Evolutionary conservation across 2,888 invertebrate species (phyloP).

Genomic region (Tetropium fuscum): DNA sequence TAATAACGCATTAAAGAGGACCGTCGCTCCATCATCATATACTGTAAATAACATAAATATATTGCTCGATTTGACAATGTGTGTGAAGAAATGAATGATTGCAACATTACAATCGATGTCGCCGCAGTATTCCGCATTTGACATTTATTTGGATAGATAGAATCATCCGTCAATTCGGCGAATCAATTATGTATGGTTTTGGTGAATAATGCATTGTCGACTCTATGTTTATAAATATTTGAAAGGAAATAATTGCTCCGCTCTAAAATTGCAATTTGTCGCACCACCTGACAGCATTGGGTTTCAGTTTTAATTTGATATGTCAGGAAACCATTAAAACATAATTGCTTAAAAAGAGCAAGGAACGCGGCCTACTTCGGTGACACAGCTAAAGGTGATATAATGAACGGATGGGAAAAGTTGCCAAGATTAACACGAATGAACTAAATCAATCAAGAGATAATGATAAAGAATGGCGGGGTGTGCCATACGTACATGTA

Average conservation of each 20-base stretch:
- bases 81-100: slow-evolving; percentile 34
- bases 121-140: slow-evolving; percentile 39
- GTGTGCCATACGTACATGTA: slow-evolving; percentile 21
- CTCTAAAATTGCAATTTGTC: slow-evolving; percentile 36
- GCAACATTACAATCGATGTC: slow-evolving; percentile 36
- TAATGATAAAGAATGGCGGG: slow-evolving; percentile 24
- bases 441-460: slow-evolving; percentile 41
- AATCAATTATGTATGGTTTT: slow-evolving; percentile 41
- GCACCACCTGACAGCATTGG: slow-evolving; percentile 36
- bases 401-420: slow-evolving; percentile 51
- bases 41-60: too few relatives aligned
- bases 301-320: slow-evolving; percentile 41
- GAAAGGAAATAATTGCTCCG: slow-evolving; percentile 34
- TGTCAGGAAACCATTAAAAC: slow-evolving; percentile 41
- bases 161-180: slow-evolving; percentile 39
- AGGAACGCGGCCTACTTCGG: slow-evolving; percentile 26
- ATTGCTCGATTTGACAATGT: background rate
- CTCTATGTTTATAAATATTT: slow-evolving; percentile 25
- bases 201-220: slow-evolving; percentile 20
- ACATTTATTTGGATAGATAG: slow-evolving; percentile 48
- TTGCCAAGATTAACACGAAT: slow-evolving; percentile 45
- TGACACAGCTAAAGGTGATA: slow-evolving; percentile 45
- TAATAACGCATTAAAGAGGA: too few relatives aligned
- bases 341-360: slow-evolving; percentile 38
- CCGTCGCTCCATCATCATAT: too few relatives aligned